phyloP scores from a whole-genome alignment of 2,797 vertebrate genomes.

The Sebastes matsubarae region DNA sequence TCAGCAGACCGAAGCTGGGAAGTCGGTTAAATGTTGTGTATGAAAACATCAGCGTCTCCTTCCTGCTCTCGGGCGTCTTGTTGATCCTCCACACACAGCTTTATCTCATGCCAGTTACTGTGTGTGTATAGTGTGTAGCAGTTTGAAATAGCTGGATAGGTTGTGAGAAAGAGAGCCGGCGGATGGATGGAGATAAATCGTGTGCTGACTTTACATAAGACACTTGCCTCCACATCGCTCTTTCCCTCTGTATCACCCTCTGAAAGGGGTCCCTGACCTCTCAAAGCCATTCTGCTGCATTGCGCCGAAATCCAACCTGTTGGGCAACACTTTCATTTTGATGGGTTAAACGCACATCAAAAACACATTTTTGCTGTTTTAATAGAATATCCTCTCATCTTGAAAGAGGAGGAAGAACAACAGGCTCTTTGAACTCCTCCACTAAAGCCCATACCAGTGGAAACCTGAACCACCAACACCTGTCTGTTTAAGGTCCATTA shows the following conservation, averaged over 20 bases:
- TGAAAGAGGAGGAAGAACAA: background rate
- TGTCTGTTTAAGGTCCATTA: constrained; percentile 36
- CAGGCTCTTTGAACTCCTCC: background rate
- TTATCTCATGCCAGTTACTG: constrained; percentile 30
- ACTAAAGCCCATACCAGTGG: background rate
- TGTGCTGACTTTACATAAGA: constrained; percentile 55
- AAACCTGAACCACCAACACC: constrained; percentile 28
- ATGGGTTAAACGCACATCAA: constrained; percentile 19
- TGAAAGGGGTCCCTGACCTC: constrained; percentile 73
- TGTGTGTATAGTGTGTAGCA: constrained; percentile 15
- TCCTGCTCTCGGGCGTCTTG: constrained; percentile 5
- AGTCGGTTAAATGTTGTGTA: constrained; percentile 30
- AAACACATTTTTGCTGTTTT: constrained; percentile 1
- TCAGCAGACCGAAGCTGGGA: constrained; percentile 17
- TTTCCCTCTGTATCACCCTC: constrained; percentile 32
- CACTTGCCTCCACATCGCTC: constrained; percentile 41
- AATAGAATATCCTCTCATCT: background rate
- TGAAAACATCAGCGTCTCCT: constrained; percentile 42
- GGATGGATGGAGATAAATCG: constrained; percentile 38
- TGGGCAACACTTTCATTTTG: constrained; percentile 35
- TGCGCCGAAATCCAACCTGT: constrained; percentile 37
- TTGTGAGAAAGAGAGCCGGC: background rate
- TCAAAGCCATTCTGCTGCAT: constrained; percentile 31
- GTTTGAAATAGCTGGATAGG: background rate
- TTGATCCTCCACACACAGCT: constrained; percentile 46